phyloP scores from a whole-genome alignment of 2,888 invertebrate species.

The Steinernema carpocapsae region DNA sequence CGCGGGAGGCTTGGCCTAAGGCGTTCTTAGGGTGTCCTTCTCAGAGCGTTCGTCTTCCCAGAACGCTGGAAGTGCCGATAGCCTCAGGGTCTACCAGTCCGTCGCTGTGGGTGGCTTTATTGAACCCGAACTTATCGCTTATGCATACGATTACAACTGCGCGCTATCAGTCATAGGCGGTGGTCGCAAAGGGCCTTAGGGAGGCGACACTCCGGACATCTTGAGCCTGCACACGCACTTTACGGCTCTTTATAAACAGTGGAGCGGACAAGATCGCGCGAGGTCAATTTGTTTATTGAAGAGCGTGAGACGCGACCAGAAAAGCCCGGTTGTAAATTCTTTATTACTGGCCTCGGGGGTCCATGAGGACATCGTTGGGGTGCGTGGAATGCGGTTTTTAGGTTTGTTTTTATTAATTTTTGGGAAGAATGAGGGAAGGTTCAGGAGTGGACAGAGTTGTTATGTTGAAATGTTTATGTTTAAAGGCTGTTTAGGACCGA shows the following conservation, averaged over 20 bases:
- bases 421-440: too few relatives aligned
- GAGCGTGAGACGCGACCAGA: conserved; percentile 2
- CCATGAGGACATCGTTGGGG: too few relatives aligned
- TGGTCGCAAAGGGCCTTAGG: not conserved
- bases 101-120: too few relatives aligned
- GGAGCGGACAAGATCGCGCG: not conserved
- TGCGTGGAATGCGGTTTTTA: too few relatives aligned
- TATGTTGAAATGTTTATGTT: too few relatives aligned
- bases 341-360: conserved; percentile 4
- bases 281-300: conserved; percentile 27
- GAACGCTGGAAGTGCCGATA: not conserved
- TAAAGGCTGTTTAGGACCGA: too few relatives aligned
- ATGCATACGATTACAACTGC: conserved; percentile 18
- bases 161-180: not conserved
- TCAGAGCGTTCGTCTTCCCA: not conserved
- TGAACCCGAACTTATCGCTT: conserved; percentile 21
- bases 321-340: conserved; percentile 16
- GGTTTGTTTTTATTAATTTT: too few relatives aligned
- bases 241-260: not conserved
- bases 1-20: not conserved
- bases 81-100: too few relatives aligned
- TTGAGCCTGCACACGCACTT: not conserved
- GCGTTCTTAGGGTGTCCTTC: not conserved
- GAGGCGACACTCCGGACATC: not conserved
- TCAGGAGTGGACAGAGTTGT: too few relatives aligned